A percentile compares a stretch with the other conserved stretches of the same genome.
These are phyloP conservation scores for Bathynomus jamesi DNA, from an alignment of 1,140 invertebrate species.

Conservation along the genomic window DNA sequence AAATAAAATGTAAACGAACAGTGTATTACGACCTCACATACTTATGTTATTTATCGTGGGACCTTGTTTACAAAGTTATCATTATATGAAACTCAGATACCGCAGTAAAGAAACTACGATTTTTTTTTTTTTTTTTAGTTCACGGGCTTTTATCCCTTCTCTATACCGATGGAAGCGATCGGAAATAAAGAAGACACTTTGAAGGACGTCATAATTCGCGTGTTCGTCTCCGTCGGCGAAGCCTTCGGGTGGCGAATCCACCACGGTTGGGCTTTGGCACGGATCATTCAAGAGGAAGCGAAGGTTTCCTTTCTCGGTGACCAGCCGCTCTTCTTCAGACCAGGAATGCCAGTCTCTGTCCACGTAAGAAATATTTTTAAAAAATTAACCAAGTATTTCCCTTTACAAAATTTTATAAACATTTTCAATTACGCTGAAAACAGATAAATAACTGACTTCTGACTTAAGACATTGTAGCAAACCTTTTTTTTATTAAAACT, in stretches of 20 bases:
- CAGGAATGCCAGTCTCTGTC: slow-evolving; percentile 48
- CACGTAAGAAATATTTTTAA: slow-evolving; percentile 46
- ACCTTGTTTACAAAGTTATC: no score
- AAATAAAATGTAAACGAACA: no score
- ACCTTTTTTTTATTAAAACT: no score
- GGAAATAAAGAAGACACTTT: neutral
- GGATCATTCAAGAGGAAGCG: slow-evolving; percentile 77
- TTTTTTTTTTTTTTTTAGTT: slow-evolving; percentile 39
- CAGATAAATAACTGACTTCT: no score
- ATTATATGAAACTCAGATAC: no score
- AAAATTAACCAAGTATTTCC: no score
- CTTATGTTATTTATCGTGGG: no score
- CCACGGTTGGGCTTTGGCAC: slow-evolving; percentile 74
- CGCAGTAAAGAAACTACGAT: no score
- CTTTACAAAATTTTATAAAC: no score
- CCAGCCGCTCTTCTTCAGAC: slow-evolving; percentile 51
- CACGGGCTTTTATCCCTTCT: slow-evolving; percentile 37
- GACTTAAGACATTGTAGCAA: no score
- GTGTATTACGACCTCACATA: no score
- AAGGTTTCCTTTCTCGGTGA: slow-evolving; percentile 55
- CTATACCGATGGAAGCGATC: slow-evolving; percentile 41
- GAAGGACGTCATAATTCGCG: slow-evolving; percentile 24
- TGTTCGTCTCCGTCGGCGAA: slow-evolving; percentile 36
- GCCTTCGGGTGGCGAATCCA: slow-evolving; percentile 67
- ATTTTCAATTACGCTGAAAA: no score